Evolutionary conservation across 2,888 invertebrate species (phyloP).

Genomic region (Xylota segnis): DNA sequence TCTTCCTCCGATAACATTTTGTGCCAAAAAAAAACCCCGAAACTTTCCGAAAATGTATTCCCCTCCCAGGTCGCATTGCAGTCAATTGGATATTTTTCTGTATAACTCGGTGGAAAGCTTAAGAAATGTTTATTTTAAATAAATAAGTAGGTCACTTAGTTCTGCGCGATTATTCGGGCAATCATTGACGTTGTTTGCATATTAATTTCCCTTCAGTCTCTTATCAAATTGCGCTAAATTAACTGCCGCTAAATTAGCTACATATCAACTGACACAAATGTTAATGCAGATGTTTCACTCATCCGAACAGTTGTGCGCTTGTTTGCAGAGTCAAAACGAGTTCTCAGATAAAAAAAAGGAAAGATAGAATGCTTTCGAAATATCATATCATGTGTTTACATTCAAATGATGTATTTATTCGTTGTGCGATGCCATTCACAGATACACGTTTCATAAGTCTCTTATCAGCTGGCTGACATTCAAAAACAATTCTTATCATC

Average conservation of each 20-base stretch:
- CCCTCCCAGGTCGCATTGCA: no score
- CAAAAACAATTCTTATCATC: slow-evolving; percentile 23
- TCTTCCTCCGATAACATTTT: no score
- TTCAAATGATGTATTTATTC: slow-evolving; percentile 13
- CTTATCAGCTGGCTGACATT: slow-evolving; percentile 7
- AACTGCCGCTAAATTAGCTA: not conserved
- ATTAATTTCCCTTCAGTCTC: not conserved
- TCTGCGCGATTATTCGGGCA: not conserved
- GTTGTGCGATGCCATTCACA: slow-evolving; percentile 7
- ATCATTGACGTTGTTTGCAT: not conserved
- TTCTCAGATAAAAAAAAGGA: slow-evolving; percentile 24
- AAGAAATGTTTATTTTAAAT: not conserved
- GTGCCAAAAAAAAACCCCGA: no score
- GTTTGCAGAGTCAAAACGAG: not conserved
- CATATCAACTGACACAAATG: slow-evolving; percentile 3
- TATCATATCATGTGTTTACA: not conserved
- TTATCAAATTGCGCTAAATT: slow-evolving; percentile 3
- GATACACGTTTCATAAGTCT: slow-evolving; percentile 2
- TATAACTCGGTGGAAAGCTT: not conserved
- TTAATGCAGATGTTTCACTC: slow-evolving; percentile 21
- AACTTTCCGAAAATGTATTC: no score
- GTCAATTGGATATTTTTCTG: no score
- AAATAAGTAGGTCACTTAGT: not conserved
- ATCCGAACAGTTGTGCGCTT: slow-evolving; percentile 7
- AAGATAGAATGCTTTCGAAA: not conserved